phyloP scores from a whole-genome alignment of 2,113 vertebrate genomes.

The Malurus cyaneus region DNA sequence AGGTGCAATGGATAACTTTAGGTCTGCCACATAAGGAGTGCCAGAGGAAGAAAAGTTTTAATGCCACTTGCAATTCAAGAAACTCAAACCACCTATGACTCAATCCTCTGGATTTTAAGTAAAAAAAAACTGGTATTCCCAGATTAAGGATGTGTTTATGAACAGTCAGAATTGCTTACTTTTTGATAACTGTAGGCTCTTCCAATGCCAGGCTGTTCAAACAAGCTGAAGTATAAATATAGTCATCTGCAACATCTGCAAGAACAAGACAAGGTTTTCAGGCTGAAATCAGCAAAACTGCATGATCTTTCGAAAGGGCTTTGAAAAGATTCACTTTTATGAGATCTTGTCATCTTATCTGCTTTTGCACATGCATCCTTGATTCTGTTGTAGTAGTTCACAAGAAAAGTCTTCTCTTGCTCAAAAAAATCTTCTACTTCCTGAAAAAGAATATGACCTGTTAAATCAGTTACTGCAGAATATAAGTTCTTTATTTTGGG shows the following conservation, averaged over 20 bases:
- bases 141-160: background rate
- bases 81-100: background rate
- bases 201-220: slow-evolving; percentile 85
- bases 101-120: background rate
- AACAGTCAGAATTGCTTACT: slow-evolving; percentile 74
- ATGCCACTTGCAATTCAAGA: background rate
- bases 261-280: slow-evolving; percentile 51
- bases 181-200: slow-evolving; percentile 86
- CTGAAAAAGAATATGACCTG: slow-evolving; percentile 64
- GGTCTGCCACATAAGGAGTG: background rate
- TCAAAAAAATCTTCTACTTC: slow-evolving; percentile 98
- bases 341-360: slow-evolving; percentile 94
- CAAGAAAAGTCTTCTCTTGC: slow-evolving; percentile 94
- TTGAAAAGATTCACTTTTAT: slow-evolving; percentile 85
- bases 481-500: background rate
- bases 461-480: background rate
- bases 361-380: slow-evolving; percentile 94
- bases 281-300: background rate
- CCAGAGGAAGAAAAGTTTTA: background rate
- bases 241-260: slow-evolving; percentile 93
- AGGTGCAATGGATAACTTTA: background rate
- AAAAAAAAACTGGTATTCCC: background rate
- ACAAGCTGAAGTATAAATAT: slow-evolving; percentile 89
- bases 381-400: slow-evolving; percentile 93
- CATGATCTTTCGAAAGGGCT: background rate